These are phyloP conservation scores for Dicerorhinus sumatrensis DNA, from an alignment of 2,113 vertebrate genomes.

Conservation along the genomic window DNA sequence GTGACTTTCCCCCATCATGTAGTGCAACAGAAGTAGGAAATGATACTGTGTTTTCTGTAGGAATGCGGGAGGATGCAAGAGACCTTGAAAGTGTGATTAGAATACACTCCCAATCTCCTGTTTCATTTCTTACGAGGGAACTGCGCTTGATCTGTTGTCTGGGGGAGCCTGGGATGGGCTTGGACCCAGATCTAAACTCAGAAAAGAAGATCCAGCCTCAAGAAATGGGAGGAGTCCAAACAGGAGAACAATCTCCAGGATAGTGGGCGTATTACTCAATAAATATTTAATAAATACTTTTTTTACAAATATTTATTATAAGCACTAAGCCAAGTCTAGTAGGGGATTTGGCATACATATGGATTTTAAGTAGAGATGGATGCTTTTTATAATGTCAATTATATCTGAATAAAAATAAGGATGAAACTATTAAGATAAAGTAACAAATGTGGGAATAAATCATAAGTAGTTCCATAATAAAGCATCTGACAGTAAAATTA, in stretches of 20 bases:
- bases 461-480: neutral
- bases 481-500: neutral
- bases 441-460: neutral
- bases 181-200: neutral
- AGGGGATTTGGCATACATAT: neutral
- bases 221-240: neutral
- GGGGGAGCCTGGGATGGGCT: too few relatives aligned
- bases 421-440: constrained; percentile 1
- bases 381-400: neutral
- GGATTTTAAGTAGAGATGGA: neutral
- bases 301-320: constrained; percentile 25
- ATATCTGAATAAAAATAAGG: neutral
- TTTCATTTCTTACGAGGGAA: neutral
- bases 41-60: neutral
- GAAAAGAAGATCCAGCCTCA: neutral
- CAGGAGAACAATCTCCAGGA: neutral
- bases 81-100: neutral
- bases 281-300: constrained; percentile 21
- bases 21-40: neutral
- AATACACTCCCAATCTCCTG: neutral
- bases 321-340: neutral
- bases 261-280: neutral
- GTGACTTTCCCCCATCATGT: neutral
- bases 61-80: neutral
- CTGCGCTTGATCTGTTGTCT: neutral